A percentile compares a stretch with the other conserved stretches of the same genome.
These are phyloP conservation scores for Scomber scombrus DNA, from an alignment of 2,113 vertebrate genomes.

Conservation along the genomic window DNA sequence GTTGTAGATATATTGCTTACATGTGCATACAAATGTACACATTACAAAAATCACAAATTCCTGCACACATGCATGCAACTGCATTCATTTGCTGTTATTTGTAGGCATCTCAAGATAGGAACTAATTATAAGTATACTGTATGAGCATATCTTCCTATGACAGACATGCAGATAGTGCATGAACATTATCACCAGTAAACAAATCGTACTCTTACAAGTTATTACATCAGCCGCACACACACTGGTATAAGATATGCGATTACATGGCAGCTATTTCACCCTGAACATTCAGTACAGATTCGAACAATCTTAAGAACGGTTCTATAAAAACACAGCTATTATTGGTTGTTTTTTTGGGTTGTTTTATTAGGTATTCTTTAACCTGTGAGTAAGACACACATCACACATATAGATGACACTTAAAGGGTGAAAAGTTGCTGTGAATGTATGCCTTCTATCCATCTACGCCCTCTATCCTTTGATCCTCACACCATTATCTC, in stretches of 20 bases:
- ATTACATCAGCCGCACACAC: conserved; percentile 74
- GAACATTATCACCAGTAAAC: conserved; percentile 55
- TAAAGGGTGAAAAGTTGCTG: conserved; percentile 6
- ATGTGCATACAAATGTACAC: background rate
- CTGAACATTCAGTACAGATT: conserved; percentile 15
- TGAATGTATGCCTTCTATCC: background rate
- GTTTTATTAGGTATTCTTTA: background rate
- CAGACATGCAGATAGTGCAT: conserved; percentile 44
- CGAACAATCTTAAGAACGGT: conserved; percentile 7
- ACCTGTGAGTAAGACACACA: background rate
- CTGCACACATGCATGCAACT: background rate
- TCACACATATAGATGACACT: conserved; percentile 19
- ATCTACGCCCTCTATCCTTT: background rate
- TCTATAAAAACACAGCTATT: background rate
- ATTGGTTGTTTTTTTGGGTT: conserved; percentile 9
- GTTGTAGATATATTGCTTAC: background rate
- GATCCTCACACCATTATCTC: conserved; percentile 11
- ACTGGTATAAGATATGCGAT: conserved; percentile 36
- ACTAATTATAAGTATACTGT: background rate
- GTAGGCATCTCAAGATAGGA: background rate
- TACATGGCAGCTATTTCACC: conserved; percentile 36
- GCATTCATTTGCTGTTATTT: background rate
- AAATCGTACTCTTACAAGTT: conserved; percentile 66
- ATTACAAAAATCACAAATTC: background rate
- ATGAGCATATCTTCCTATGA: conserved; percentile 1